These are phyloP conservation scores for Euphydryas editha DNA, from an alignment of 2,888 invertebrate species.

Conservation along the genomic window DNA sequence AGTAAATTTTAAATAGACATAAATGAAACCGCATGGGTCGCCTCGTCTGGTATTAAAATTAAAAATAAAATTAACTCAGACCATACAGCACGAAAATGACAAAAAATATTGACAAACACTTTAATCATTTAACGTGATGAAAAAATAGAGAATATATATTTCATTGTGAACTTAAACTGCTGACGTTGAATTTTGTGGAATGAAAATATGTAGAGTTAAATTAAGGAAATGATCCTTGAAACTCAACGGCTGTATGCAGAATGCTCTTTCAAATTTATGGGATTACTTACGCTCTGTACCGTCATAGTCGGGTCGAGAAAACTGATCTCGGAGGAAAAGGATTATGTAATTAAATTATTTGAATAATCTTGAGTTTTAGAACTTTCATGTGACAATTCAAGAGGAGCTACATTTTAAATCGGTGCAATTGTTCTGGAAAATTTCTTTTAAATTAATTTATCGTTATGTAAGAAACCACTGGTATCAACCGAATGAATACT, in stretches of 20 bases:
- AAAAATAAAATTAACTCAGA: no score
- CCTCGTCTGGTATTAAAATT: no score
- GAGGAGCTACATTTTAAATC: no score
- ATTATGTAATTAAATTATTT: conserved; percentile 12
- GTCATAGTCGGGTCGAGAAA: conserved; percentile 2
- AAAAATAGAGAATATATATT: neutral
- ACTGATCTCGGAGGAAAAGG: neutral
- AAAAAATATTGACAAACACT: neutral
- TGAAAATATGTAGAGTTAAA: conserved; percentile 11
- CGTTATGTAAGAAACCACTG: no score
- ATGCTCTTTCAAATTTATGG: conserved; percentile 12
- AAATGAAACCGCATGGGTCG: no score
- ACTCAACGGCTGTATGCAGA: conserved; percentile 6
- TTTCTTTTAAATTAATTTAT: no score
- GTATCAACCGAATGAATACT: no score
- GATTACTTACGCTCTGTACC: conserved; percentile 7
- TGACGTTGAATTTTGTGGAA: neutral
- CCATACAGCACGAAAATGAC: neutral
- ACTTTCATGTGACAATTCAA: neutral
- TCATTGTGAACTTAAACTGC: neutral
- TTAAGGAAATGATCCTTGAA: conserved; percentile 14
- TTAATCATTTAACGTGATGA: neutral
- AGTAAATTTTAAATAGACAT: no score
- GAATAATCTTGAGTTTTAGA: conserved; percentile 1
- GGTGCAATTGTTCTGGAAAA: neutral